Evolutionary conservation across 2,888 invertebrate genomes (phyloP).

Genomic region (Gari tellinella): DNA sequence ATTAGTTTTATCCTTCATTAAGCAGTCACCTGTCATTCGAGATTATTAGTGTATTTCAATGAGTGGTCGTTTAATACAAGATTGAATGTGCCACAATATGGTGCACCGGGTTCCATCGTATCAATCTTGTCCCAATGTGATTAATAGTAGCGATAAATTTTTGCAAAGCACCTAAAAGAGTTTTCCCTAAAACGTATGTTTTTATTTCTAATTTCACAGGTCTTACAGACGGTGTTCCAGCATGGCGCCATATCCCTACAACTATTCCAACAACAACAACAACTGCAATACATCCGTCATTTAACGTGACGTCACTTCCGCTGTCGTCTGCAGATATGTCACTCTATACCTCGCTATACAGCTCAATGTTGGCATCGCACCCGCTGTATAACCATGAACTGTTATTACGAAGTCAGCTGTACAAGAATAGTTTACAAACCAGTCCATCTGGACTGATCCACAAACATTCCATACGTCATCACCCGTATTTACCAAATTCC

Average conservation of each 20-base stretch:
- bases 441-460: slow-evolving; percentile 26
- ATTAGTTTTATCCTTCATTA: too few relatives aligned
- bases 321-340: slow-evolving; percentile 40
- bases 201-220: slow-evolving; percentile 18
- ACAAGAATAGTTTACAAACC: slow-evolving; percentile 36
- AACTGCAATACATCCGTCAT: slow-evolving; percentile 35
- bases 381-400: slow-evolving; percentile 58
- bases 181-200: neutral
- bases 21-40: too few relatives aligned
- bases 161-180: too few relatives aligned
- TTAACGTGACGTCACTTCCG: slow-evolving; percentile 50
- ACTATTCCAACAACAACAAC: slow-evolving; percentile 6
- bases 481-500: slow-evolving; percentile 50
- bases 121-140: slow-evolving; percentile 16
- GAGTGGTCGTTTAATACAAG: too few relatives aligned
- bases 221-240: slow-evolving; percentile 10
- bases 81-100: slow-evolving; percentile 15
- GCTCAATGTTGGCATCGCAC: slow-evolving; percentile 54
- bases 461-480: slow-evolving; percentile 47
- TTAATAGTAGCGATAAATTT: too few relatives aligned
- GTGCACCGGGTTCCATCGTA: slow-evolving; percentile 33
- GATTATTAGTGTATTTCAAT: too few relatives aligned
- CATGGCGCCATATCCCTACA: slow-evolving; percentile 38
- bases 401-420: slow-evolving; percentile 51
- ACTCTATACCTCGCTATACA: slow-evolving; percentile 51